Evolutionary conservation across 2,888 invertebrate genomes (phyloP).

Genomic region (Endomychus coccineus): DNA sequence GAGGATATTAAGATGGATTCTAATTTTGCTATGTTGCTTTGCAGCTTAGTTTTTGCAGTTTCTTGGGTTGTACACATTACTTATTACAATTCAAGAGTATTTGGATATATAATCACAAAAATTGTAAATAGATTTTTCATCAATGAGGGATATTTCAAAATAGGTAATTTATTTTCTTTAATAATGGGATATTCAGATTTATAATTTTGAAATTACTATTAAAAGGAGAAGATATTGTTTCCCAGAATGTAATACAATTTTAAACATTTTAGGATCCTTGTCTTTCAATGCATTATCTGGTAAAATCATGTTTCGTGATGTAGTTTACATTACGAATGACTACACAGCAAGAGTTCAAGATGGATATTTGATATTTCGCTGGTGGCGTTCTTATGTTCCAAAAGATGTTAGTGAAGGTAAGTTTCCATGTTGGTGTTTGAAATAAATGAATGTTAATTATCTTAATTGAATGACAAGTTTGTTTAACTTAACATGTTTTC

Average conservation of each 20-base stretch:
- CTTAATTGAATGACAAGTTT: constrained; percentile 5
- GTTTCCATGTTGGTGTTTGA: constrained; percentile 4
- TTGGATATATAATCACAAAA: constrained; percentile 84
- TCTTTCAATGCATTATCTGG: constrained; percentile 94
- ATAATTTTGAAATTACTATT: too few species aligned
- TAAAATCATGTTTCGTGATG: constrained; percentile 96
- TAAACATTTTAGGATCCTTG: constrained; percentile 69
- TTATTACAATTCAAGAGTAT: constrained; percentile 88
- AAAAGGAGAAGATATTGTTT: too few species aligned
- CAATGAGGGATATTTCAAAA: constrained; percentile 79
- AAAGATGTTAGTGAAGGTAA: constrained; percentile 92
- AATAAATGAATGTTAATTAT: background rate
- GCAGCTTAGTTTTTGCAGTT: constrained; percentile 74
- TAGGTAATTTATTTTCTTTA: constrained; percentile 53
- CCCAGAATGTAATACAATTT: too few species aligned
- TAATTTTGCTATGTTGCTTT: constrained; percentile 67
- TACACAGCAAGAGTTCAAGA: constrained; percentile 89
- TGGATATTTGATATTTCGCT: constrained; percentile 94
- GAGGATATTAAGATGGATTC: constrained; percentile 72
- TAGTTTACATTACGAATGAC: constrained; percentile 90
- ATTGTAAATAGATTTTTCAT: constrained; percentile 81
- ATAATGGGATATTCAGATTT: background rate
- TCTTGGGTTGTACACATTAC: constrained; percentile 91
- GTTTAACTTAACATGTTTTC: constrained; percentile 16
- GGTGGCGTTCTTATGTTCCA: constrained; percentile 95